These are phyloP conservation scores for Achroia grisella DNA, from an alignment of 1,140 invertebrate genomes.

Conservation along the genomic window DNA sequence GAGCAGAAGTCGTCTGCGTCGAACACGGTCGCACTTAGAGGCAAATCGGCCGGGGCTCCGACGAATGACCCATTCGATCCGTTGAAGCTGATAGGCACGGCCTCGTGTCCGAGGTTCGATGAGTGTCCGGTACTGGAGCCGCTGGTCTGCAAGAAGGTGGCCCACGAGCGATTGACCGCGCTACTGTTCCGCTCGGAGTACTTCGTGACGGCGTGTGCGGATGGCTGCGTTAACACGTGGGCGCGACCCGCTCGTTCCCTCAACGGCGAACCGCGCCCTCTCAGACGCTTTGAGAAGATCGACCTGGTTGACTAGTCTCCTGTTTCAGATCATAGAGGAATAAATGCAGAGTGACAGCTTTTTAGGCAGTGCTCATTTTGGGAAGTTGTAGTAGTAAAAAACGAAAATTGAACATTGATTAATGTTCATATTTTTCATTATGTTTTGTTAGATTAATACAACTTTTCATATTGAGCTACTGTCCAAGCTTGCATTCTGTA, in stretches of 20 bases:
- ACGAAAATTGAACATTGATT: too few relatives aligned
- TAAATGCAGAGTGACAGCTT: too few relatives aligned
- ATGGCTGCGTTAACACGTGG: conserved; percentile 98
- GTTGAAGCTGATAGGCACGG: conserved; percentile 89
- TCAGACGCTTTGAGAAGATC: conserved; percentile 20
- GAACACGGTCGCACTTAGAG: conserved; percentile 48
- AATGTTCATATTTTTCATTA: too few relatives aligned
- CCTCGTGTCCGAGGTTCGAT: conserved; percentile 94
- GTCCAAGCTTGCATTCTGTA: too few relatives aligned
- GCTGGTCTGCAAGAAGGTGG: conserved; percentile 97
- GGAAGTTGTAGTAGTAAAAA: too few relatives aligned
- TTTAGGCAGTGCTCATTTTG: too few relatives aligned
- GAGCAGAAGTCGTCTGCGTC: conserved; percentile 59
- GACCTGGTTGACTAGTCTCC: conserved; percentile 41
- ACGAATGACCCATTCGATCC: conserved; percentile 77
- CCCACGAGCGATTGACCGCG: conserved; percentile 95
- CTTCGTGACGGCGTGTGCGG: conserved; percentile 97
- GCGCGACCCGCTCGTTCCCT: conserved; percentile 81
- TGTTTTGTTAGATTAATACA: too few relatives aligned
- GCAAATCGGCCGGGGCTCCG: conserved; percentile 64
- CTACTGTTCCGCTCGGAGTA: conserved; percentile 97
- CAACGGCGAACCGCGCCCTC: conserved; percentile 48
- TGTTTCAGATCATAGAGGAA: too few relatives aligned
- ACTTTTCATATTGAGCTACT: too few relatives aligned
- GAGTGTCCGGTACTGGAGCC: conserved; percentile 98